Conservation (phyloP, 1,140 invertebrate genomes). For the Rhizoglyphus robini region DNA sequence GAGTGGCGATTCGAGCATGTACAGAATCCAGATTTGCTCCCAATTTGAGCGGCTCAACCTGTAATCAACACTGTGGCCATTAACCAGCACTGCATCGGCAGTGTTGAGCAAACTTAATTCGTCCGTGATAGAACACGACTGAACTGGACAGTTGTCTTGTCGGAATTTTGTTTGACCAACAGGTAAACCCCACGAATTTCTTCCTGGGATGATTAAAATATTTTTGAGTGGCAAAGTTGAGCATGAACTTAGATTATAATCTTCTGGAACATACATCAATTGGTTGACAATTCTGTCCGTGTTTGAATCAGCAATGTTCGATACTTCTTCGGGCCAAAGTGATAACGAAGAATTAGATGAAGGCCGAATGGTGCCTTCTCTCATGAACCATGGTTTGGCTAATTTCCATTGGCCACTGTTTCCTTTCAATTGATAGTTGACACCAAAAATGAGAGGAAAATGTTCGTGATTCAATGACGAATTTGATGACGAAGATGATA, state of each 20-base stretch:
- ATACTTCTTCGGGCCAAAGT: neutral
- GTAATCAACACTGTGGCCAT: constrained; percentile 58
- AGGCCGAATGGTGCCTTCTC: constrained; percentile 14
- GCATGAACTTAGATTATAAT: constrained; percentile 7
- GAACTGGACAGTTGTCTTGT: constrained; percentile 52
- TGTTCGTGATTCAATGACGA: too few relatives aligned
- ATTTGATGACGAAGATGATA: too few relatives aligned
- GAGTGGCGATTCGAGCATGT: constrained; percentile 81
- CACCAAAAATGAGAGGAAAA: too few relatives aligned
- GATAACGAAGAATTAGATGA: neutral
- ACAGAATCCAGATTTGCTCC: constrained; percentile 74
- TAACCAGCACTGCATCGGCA: constrained; percentile 74
- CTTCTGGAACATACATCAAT: constrained; percentile 33
- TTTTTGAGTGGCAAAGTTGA: constrained; percentile 44
- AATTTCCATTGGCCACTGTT: too few relatives aligned
- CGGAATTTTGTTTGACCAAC: constrained; percentile 52
- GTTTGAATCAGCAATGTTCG: neutral
- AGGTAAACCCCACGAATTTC: constrained; percentile 59
- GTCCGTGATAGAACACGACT: constrained; percentile 57
- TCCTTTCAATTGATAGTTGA: too few relatives aligned
- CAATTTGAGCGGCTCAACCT: constrained; percentile 39
- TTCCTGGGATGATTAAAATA: constrained; percentile 66
- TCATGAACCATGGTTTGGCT: constrained; percentile 22
- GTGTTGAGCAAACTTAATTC: constrained; percentile 51
- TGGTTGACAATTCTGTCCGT: constrained; percentile 34